Evolutionary conservation across 2,888 invertebrate species (phyloP).

Genomic region (Nycteola revayana): DNA sequence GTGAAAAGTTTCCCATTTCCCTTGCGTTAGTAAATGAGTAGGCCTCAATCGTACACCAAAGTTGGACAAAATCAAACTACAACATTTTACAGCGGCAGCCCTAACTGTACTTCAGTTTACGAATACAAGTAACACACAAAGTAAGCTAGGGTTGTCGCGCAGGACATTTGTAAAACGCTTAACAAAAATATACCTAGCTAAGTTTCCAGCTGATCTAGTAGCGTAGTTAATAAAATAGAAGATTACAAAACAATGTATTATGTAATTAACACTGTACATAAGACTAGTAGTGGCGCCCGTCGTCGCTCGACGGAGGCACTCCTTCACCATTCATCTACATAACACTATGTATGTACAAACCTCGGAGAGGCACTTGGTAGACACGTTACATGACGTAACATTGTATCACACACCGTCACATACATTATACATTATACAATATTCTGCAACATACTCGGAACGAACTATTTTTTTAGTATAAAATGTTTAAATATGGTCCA

Average conservation of each 20-base stretch:
- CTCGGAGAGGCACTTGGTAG: conserved; percentile 67
- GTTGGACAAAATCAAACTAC: conserved; percentile 20
- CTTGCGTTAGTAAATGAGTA: too few relatives aligned
- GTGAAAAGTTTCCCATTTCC: too few relatives aligned
- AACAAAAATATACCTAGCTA: conserved; percentile 75
- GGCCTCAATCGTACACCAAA: conserved; percentile 11
- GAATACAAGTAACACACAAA: conserved; percentile 2
- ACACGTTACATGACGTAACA: conserved; percentile 20
- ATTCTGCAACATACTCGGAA: too few relatives aligned
- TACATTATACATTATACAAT: too few relatives aligned
- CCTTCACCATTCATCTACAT: conserved; percentile 62
- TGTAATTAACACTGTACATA: conserved; percentile 68
- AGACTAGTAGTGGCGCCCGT: conserved; percentile 42
- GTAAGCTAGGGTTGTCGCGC: conserved; percentile 14
- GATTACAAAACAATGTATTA: conserved; percentile 66
- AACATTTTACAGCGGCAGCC: conserved; percentile 23
- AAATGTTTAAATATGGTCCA: too few relatives aligned
- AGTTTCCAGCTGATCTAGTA: conserved; percentile 48
- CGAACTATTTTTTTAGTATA: too few relatives aligned
- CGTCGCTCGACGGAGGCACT: conserved; percentile 48
- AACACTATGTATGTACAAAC: conserved; percentile 69
- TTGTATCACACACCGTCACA: conserved; percentile 9
- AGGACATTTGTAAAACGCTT: conserved; percentile 52
- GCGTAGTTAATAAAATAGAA: conserved; percentile 59
- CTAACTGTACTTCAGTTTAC: conserved; percentile 1